Evolutionary conservation across 2,888 invertebrate species (phyloP).

Genomic region (Parnassius smintheus): DNA sequence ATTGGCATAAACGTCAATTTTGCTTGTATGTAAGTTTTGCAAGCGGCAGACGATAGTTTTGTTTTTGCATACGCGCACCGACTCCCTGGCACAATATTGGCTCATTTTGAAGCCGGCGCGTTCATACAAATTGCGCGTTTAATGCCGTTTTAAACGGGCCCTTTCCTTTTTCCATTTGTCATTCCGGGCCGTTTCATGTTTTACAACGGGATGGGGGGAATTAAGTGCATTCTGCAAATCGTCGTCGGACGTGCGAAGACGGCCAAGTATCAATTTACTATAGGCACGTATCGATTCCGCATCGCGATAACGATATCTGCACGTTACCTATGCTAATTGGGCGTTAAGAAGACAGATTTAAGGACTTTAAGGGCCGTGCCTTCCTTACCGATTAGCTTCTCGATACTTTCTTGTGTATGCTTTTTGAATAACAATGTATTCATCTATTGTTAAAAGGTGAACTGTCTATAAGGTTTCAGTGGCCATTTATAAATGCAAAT

Average conservation of each 20-base stretch:
- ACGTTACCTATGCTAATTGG: constrained; percentile 31
- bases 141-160: constrained; percentile 56
- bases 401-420: neutral
- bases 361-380: constrained; percentile 7
- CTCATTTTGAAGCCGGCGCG: constrained; percentile 53
- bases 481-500: no score
- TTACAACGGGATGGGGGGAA: constrained; percentile 67
- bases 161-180: constrained; percentile 75
- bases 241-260: constrained; percentile 54
- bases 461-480: no score
- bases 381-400: constrained; percentile 10
- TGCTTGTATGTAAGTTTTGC: neutral
- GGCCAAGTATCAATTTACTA: constrained; percentile 41
- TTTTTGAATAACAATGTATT: no score
- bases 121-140: constrained; percentile 71
- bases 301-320: constrained; percentile 28
- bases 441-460: no score
- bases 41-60: constrained; percentile 28
- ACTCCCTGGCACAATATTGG: constrained; percentile 60
- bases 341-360: constrained; percentile 26
- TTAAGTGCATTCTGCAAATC: constrained; percentile 65
- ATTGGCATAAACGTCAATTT: constrained; percentile 5
- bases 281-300: constrained; percentile 37
- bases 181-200: constrained; percentile 57
- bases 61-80: constrained; percentile 54